phyloP scores from a whole-genome alignment of 2,797 vertebrate genomes.

The Lagodon rhomboides region DNA sequence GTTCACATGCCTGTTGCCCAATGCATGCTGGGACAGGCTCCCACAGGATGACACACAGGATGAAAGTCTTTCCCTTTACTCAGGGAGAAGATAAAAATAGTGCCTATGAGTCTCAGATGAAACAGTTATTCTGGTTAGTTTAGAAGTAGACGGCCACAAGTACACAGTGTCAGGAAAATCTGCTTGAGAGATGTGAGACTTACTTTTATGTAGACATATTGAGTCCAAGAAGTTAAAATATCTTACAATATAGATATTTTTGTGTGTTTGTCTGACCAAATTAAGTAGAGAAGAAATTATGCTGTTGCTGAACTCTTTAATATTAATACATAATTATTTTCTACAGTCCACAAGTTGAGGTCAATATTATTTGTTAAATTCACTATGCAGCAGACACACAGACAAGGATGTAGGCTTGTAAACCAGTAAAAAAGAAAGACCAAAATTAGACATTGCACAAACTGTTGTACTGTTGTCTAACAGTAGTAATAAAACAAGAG shows the following conservation, averaged over 20 bases:
- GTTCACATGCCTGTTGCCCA: neutral
- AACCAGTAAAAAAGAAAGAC: too few relatives aligned
- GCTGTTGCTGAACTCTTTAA: neutral
- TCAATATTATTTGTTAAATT: neutral
- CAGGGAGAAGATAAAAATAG: constrained; percentile 55
- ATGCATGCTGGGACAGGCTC: constrained; percentile 31
- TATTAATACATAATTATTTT: neutral
- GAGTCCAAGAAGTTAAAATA: constrained; percentile 28
- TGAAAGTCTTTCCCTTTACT: constrained; percentile 30
- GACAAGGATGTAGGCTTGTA: neutral
- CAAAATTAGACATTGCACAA: neutral
- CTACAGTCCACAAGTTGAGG: neutral
- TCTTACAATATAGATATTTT: neutral
- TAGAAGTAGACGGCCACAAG: constrained; percentile 13
- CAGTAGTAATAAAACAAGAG: neutral
- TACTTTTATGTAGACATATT: constrained; percentile 45
- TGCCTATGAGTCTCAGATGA: constrained; percentile 23
- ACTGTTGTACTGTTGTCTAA: too few relatives aligned
- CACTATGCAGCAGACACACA: neutral
- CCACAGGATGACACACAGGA: constrained; percentile 21
- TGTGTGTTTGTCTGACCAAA: neutral
- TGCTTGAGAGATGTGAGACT: constrained; percentile 6
- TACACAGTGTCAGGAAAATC: constrained; percentile 22
- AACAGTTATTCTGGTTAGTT: constrained; percentile 36
- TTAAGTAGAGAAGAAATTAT: neutral